Base-by-base conservation (phyloP, 2,888 invertebrate species). In the Steinernema carpocapsae region DNA sequence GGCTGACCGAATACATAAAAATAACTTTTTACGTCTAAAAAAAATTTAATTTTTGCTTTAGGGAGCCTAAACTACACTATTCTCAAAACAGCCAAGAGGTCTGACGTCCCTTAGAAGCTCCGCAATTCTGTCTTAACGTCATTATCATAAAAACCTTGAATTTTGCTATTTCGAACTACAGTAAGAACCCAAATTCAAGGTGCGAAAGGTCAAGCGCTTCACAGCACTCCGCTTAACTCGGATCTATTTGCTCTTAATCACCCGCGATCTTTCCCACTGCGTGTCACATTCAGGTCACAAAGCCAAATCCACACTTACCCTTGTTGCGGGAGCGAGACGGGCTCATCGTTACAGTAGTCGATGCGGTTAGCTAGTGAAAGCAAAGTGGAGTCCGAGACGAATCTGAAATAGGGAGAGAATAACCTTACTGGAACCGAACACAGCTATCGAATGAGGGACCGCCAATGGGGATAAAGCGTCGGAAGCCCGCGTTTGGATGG, bases 141-240 rank as follows among this genome's bases (percentile, higher is more conserved):
- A n/a, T n/a, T n/a, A n/a, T n/a, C n/a, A n/a, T n/a, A n/a, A n/a
- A n/a, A n/a, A n/a, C n/a, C n/a, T n/a, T n/a, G n/a, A n/a, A n/a
- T n/a, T n/a, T n/a, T n/a, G n/a, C n/a, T n/a, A n/a, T n/a, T n/a
- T n/a, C n/a, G n/a, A n/a, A n/a, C n/a, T n/a, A n/a, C n/a, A n/a
- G n/a, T n/a, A n/a, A n/a, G n/a, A n/a, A n/a, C n/a, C n/a, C n/a
- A n/a, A n/a, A 43, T 43, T 43, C 51, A 17, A 56, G 22, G 56
- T 56, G 56, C 22, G 56, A 56, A 48, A 56, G 56, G 56, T 56
- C 56, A 56, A 56, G 56, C 56, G 56, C 56, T 24, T 56, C 56
- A 56, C 56, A 56, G 26, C 26, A 26, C 56, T 3, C 19, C 48
- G 4, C n/a, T 19, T 48, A 48, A 48, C 19, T 4, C 6, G 48